phyloP scores from a whole-genome alignment of 37 sponge, comb jelly and placozoan genomes.

The Dysidea cf. avara region DNA sequence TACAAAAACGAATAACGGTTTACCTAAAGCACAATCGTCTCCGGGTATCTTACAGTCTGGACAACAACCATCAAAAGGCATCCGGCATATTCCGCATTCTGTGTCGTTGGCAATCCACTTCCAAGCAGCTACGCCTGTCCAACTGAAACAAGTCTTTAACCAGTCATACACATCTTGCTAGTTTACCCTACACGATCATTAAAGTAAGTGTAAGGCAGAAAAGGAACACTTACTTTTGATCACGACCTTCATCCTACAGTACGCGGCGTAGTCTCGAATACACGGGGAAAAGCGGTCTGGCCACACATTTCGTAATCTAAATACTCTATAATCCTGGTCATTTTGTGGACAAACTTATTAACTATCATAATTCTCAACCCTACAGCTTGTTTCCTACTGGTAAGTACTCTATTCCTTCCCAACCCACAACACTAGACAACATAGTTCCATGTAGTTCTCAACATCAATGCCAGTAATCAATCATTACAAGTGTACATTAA shows the following conservation, averaged over 20 bases:
- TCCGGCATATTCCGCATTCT: constrained; percentile 96
- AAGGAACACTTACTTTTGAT: constrained; percentile 13
- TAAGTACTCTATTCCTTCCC: too few species aligned
- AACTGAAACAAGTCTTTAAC: constrained; percentile 52
- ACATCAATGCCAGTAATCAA: too few species aligned
- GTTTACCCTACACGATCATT: too few species aligned
- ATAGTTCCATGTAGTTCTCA: too few species aligned
- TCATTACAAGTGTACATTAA: too few species aligned
- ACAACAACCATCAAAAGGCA: constrained; percentile 91
- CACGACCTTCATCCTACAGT: constrained; percentile 37
- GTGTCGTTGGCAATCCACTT: constrained; percentile 93
- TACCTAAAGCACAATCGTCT: constrained; percentile 92
- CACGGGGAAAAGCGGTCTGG: neutral
- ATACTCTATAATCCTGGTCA: too few species aligned
- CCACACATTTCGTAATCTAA: too few species aligned
- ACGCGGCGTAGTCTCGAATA: neutral
- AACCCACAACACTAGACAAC: too few species aligned
- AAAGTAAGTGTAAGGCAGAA: constrained; percentile 17
- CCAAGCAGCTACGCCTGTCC: constrained; percentile 96
- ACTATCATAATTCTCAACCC: too few species aligned
- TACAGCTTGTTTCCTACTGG: too few species aligned
- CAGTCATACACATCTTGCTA: too few species aligned
- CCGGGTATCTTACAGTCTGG: constrained; percentile 93
- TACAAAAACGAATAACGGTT: neutral
- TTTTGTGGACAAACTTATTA: too few species aligned